Evolutionary conservation across 2,888 invertebrate species (phyloP).

Genomic region (Tanytarsus gracilentus): DNA sequence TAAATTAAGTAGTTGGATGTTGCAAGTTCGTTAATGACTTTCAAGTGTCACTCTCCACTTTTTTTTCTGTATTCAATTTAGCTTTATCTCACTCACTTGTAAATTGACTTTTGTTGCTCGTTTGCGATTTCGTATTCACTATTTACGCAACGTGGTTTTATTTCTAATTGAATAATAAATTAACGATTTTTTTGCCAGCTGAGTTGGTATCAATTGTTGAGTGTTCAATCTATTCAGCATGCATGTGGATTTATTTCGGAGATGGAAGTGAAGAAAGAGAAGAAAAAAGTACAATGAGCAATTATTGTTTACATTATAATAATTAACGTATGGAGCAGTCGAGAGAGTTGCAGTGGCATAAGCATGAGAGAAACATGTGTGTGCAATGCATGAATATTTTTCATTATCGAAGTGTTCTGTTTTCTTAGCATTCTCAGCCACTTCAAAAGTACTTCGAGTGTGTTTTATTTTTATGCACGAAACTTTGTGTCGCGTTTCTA

Average conservation of each 20-base stretch:
- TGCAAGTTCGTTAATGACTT: neutral
- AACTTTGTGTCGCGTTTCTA: conserved; percentile 13
- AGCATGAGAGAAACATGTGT: neutral
- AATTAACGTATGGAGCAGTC: neutral
- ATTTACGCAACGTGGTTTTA: neutral
- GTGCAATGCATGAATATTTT: too few species aligned
- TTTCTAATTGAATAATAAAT: conserved; percentile 16
- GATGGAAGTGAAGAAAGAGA: neutral
- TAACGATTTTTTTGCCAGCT: too few species aligned
- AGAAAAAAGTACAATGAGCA: conserved; percentile 6
- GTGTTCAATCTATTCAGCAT: too few species aligned
- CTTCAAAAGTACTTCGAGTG: too few species aligned
- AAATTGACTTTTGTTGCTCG: neutral
- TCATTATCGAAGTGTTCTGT: too few species aligned
- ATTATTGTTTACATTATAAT: conserved; percentile 12
- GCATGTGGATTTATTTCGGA: neutral
- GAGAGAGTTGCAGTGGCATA: neutral
- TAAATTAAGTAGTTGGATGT: neutral
- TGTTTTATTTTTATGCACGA: neutral
- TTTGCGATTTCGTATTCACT: neutral
- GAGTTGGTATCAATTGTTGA: conserved; percentile 19
- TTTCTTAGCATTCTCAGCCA: too few species aligned
- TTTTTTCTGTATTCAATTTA: neutral
- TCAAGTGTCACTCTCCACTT: neutral
- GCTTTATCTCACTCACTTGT: neutral